Evolutionary conservation across 2,113 vertebrate genomes (phyloP), one percentile per base, ranked within the genome.

Genomic region (Oryzias celebensis): DNA sequence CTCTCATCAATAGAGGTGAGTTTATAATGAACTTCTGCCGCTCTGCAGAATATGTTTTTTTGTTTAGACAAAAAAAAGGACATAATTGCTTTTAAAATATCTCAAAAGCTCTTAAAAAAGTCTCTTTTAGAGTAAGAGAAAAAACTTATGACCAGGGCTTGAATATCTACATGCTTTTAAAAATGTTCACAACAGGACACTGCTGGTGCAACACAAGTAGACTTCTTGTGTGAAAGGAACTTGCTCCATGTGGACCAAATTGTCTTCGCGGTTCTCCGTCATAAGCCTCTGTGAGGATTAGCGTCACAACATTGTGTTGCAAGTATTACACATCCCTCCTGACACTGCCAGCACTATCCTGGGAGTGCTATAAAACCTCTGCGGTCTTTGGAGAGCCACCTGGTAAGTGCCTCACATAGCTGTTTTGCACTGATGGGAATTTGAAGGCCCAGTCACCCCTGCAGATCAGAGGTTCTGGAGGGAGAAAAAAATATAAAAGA

Each of bases 211-310:
- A 36, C 36, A 12, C 8, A 36, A 36, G 36, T 12, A 36, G 36
- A 36, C 10, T 3, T 13, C 1, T 12, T 36, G 3, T 36, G 36
- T 8, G 31, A 65, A 77, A 77, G 48, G 58, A 74, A 58, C 28
- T 36, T 52, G 42, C 75, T 68, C 61, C 72, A 62, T 45, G 73
- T 52, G 24, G 69, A 62, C 56, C 57, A 65, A 72, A 72, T 4
- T 46, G 80, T 85, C 83, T 66, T 59, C 63, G 17, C 31, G 81
- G 65, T 52, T 26, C 67, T 71, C 74, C 70, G 7, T 12, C 16
- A n/a, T 71, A 80, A 82, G 79, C 70, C 60, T 44, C 52, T 20
- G 45, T 23, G 48, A 71, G 82, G 83, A 89, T 87, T 83, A 81
- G 77, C 42, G 51, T 80, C 73, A 51, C 54, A 71, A 73, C 65